Evolutionary conservation across 2,113 vertebrate species (phyloP), one percentile per base, ranked within the genome.

Genomic region (Procavia capensis): DNA sequence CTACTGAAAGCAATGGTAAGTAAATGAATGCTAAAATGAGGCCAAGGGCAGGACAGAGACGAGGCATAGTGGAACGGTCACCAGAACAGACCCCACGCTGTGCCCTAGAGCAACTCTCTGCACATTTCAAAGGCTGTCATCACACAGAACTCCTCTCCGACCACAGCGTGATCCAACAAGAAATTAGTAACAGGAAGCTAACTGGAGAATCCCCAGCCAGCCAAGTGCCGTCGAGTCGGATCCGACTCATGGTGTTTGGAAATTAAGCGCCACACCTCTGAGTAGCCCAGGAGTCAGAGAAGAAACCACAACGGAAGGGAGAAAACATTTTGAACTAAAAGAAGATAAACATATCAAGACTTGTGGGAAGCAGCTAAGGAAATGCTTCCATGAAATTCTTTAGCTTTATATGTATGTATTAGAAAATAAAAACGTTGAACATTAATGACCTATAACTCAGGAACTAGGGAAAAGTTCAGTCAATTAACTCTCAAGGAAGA

Each of bases 141-240:
- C 88, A 31, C 93, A 25, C 34, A 16, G 61, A 24, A 50, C 8
- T 64, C 36, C 50, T 90, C 79, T 94, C 88, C 66, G 66, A 94
- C 94, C 85, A 72, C 76, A 90, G 81, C 2, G 59, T 85, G 82
- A 95, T 96, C 82, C 95, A 82, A 90, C 50, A 31, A 78, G 88
- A 82, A 88, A 88, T 74, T 85, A 90, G 68, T 81, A 82, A 90
- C 50, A 76, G 85, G 68, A 85, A 36, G 76, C 59, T 94, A 76
- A 95, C 16, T 54, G 34, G 88, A 91, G 70, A 86, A 63, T 90
- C 64, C 64, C 84, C 90, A 50, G 61, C n/a, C n/a, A n/a, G n/a
- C n/a, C n/a, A n/a, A n/a, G n/a, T n/a, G n/a, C n/a, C n/a, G n/a
- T n/a, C n/a, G n/a, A n/a, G n/a, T n/a, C n/a, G n/a, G n/a, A n/a